phyloP scores from a whole-genome alignment of 2,888 invertebrate genomes.

The Noctua comes region DNA sequence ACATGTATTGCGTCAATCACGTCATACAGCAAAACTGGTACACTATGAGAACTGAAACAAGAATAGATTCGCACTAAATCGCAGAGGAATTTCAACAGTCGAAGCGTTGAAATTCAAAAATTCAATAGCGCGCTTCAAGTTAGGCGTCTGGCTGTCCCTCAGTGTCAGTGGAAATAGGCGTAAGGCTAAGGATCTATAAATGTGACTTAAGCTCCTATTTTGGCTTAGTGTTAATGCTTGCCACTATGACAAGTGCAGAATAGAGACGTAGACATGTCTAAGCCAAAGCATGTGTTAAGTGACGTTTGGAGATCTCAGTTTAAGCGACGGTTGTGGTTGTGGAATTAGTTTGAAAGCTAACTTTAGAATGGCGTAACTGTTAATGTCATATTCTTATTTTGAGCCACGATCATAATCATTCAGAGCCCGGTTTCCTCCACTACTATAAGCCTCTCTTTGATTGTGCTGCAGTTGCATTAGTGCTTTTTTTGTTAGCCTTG shows the following conservation, averaged over 20 bases:
- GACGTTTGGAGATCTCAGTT: not conserved
- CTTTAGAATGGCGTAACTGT: not conserved
- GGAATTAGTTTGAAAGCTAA: constrained; percentile 1
- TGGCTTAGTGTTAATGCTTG: not conserved
- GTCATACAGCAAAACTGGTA: constrained; percentile 12
- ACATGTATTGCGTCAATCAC: not conserved
- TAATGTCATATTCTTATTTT: not conserved
- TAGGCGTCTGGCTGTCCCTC: not conserved
- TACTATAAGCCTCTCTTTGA: not conserved
- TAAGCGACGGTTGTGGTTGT: not conserved
- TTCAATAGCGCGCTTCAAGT: not conserved
- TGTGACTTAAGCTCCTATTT: not conserved
- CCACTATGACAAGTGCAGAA: not conserved
- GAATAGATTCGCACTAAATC: constrained; percentile 1
- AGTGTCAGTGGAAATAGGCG: not conserved
- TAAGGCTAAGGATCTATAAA: not conserved
- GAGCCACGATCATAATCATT: not conserved
- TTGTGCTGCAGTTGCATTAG: not conserved
- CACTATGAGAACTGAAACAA: constrained; percentile 4
- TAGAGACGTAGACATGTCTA: not conserved
- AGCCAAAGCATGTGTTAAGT: not conserved
- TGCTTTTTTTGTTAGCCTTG: too few relatives aligned
- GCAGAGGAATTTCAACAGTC: not conserved
- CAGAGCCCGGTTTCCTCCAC: not conserved
- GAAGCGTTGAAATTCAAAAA: not conserved